Base-by-base conservation (phyloP, 2,888 invertebrate genomes). In the Mythimna ferrago region DNA sequence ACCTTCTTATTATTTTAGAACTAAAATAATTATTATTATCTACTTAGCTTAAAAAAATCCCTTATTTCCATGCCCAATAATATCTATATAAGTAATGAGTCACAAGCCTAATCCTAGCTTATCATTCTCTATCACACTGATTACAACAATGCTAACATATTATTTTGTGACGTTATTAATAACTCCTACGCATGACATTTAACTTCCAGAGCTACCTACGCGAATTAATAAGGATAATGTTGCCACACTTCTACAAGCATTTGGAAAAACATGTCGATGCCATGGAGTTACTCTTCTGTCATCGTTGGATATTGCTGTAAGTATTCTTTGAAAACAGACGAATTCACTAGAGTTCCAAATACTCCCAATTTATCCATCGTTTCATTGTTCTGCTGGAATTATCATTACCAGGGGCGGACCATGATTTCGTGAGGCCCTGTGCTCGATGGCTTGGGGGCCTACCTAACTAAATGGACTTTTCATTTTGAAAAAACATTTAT, bases 301-400 rank as follows among this genome's bases (percentile, higher is more conserved):
- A 99, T 93, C 97, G 99, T 78, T 99, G 99, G 99, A 98, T 99
- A 87, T 95, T 99, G 76, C 93, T 99, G 97, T 99, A 93, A 97
- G 97, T 86, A 66, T 65, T 96, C 77, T 2, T 21, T 38, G 35
- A 48, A 11, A 21, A 35, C 4, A 3, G 1, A 10, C 19, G 14
- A 21, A 62, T n/a, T 38, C 0, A n/a, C 4, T 57, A 19, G 9
- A 19, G 19, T 58, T 19, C 16, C 16, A 32, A 32, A 16, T 57
- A 57, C 16, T 32, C n/a, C 60, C 6, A 38, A 41, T 41, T 41
- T 41, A 41, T 41, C 2, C 1, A 41, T 10, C 41, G 41, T 41
- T 41, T 41, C 11, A 41, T 41, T 41, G 41, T 41, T 41, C 10
- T 41, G 41, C 10, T 41, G 11, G 10, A 41, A 10, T 11, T 9